Evolutionary conservation across 1,140 invertebrate species (phyloP).

Genomic region (Stegodyphus mimosarum): DNA sequence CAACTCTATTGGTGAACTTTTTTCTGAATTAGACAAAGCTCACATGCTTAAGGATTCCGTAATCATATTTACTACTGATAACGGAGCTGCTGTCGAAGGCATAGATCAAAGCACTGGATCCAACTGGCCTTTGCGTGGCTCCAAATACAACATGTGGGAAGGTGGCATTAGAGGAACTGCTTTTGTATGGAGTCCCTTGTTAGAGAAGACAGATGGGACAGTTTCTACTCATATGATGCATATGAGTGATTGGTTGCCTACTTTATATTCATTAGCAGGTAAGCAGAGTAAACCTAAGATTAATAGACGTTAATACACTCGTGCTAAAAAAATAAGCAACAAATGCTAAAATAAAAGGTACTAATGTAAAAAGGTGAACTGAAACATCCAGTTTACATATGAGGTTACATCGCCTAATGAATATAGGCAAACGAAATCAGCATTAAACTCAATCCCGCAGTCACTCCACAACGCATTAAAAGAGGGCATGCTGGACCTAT

Average conservation of each 20-base stretch:
- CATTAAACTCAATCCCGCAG: too few relatives aligned
- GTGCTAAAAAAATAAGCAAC: too few relatives aligned
- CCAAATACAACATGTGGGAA: constrained; percentile 71
- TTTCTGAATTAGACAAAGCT: constrained; percentile 75
- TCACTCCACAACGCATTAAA: too few relatives aligned
- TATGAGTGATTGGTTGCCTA: constrained; percentile 62
- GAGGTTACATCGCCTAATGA: too few relatives aligned
- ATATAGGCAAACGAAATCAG: too few relatives aligned
- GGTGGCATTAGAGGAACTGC: constrained; percentile 68
- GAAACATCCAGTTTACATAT: too few relatives aligned
- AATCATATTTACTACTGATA: constrained; percentile 87
- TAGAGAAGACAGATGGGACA: constrained; percentile 21
- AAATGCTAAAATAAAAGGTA: too few relatives aligned
- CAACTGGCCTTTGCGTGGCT: constrained; percentile 70
- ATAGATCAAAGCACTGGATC: constrained; percentile 58
- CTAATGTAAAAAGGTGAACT: too few relatives aligned
- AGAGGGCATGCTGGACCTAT: too few relatives aligned
- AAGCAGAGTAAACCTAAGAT: neutral
- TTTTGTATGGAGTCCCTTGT: constrained; percentile 66
- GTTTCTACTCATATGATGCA: constrained; percentile 49
- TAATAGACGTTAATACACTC: too few relatives aligned
- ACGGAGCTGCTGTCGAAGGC: constrained; percentile 79
- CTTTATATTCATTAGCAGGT: constrained; percentile 59
- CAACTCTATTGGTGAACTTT: constrained; percentile 84
- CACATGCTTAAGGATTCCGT: constrained; percentile 80